Evolutionary conservation across 2,888 invertebrate genomes (phyloP).

Genomic region (Pandemis cinnamomeana): DNA sequence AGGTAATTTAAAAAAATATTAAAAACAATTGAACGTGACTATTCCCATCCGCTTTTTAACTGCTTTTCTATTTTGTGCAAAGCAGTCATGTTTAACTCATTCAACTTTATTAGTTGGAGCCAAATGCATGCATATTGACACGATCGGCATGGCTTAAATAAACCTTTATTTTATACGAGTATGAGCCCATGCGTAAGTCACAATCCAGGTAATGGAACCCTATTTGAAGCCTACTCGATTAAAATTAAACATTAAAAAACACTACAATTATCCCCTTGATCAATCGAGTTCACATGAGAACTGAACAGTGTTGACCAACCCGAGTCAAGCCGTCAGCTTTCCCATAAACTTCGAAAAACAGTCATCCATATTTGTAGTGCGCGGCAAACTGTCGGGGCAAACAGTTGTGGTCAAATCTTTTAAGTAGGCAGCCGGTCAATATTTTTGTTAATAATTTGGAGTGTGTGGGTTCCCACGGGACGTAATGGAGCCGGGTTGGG

Average conservation of each 20-base stretch:
- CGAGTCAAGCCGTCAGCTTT: constrained; percentile 64
- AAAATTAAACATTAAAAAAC: background rate
- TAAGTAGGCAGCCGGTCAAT: constrained; percentile 83
- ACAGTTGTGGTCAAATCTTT: constrained; percentile 82
- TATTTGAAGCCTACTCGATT: background rate
- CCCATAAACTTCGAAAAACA: constrained; percentile 79
- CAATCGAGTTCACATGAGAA: constrained; percentile 32
- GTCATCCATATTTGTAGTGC: constrained; percentile 72
- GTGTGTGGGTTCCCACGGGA: constrained; percentile 75
- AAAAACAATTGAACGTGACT: background rate
- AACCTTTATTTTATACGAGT: too few relatives aligned
- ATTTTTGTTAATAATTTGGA: constrained; percentile 84
- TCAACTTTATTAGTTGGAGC: too few relatives aligned
- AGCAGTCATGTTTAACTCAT: background rate
- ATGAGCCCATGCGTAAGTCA: too few relatives aligned
- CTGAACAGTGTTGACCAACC: constrained; percentile 60
- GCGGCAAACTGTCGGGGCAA: constrained; percentile 78
- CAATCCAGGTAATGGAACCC: too few relatives aligned
- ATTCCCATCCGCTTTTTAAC: constrained; percentile 26
- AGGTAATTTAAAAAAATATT: constrained; percentile 26
- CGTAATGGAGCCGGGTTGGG: constrained; percentile 69
- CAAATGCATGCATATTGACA: too few relatives aligned
- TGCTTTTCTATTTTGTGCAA: background rate
- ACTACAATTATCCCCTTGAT: constrained; percentile 14
- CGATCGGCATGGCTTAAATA: too few relatives aligned